phyloP scores from a whole-genome alignment of 2,888 invertebrate genomes.

The Eupithecia vulgata region DNA sequence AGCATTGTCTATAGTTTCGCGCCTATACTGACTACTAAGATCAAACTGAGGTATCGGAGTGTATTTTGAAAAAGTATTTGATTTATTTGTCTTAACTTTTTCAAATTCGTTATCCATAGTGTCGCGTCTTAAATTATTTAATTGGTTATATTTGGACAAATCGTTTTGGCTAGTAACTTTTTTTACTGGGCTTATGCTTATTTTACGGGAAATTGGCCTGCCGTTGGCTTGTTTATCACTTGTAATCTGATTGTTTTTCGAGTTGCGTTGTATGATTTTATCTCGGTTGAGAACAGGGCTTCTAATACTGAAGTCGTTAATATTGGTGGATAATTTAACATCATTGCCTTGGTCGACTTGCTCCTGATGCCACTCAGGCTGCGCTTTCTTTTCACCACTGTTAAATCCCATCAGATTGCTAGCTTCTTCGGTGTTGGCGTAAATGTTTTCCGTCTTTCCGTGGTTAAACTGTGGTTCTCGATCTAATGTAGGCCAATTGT shows the following conservation, averaged over 20 bases:
- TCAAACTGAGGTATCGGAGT: constrained; percentile 1
- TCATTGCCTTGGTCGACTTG: constrained; percentile 21
- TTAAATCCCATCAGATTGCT: not conserved
- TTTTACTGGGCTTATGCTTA: constrained; percentile 10
- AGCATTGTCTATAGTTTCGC: constrained; percentile 15
- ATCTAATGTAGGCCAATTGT: constrained; percentile 36
- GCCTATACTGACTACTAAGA: constrained; percentile 11
- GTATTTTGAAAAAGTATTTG: not conserved
- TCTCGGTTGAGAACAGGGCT: constrained; percentile 15
- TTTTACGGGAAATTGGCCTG: not conserved
- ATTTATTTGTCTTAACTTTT: not conserved
- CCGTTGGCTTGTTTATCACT: not conserved
- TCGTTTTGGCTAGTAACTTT: constrained; percentile 19
- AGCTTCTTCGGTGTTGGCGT: not conserved
- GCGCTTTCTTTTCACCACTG: constrained; percentile 24
- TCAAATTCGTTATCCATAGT: constrained; percentile 20
- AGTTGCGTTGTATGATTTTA: constrained; percentile 3
- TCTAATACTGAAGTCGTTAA: constrained; percentile 12
- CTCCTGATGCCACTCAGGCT: constrained; percentile 18
- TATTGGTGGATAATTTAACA: constrained; percentile 11
- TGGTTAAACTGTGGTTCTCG: constrained; percentile 10
- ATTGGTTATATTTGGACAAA: constrained; percentile 15
- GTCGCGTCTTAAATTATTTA: constrained; percentile 10
- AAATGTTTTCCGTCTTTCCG: not conserved
- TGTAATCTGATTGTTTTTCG: constrained; percentile 2